A percentile compares a stretch with the other conserved stretches of the same genome.
Evolutionary conservation across 2,797 vertebrate species (phyloP).

Genomic region (Pitangus sulphuratus): DNA sequence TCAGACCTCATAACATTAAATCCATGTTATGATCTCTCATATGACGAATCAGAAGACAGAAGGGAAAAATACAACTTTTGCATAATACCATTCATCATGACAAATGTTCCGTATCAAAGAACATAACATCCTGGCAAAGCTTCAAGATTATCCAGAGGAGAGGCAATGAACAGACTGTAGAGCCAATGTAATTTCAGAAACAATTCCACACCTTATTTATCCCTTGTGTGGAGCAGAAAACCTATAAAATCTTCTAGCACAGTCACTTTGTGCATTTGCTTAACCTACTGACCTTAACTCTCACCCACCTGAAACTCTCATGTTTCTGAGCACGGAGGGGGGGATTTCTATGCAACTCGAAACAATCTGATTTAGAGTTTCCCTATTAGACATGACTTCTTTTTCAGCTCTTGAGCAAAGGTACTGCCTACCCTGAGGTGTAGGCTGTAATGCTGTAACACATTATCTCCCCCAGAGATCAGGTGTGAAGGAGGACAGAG

Average conservation of each 20-base stretch:
- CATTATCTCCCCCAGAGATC: accelerated
- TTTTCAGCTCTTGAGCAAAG: neutral
- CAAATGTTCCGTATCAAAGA: constrained; percentile 55
- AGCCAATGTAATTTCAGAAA: constrained; percentile 42
- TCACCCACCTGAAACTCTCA: neutral
- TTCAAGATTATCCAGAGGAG: constrained; percentile 54
- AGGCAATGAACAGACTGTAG: neutral
- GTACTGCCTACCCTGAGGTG: accelerated
- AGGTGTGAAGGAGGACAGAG: neutral
- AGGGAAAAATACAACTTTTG: constrained; percentile 22
- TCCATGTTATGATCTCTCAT: neutral
- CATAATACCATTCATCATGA: constrained; percentile 24
- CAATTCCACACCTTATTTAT: constrained; percentile 23
- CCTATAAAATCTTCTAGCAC: neutral
- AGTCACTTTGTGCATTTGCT: neutral
- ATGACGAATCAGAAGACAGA: neutral
- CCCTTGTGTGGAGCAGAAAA: neutral
- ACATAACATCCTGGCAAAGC: constrained; percentile 43
- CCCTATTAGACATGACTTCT: neutral
- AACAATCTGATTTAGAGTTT: accelerated
- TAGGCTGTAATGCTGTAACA: neutral
- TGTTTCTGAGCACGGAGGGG: neutral
- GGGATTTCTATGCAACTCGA: neutral
- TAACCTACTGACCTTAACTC: constrained; percentile 15
- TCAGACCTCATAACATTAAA: neutral